Conservation (phyloP, 2,888 invertebrate genomes). For the Papilio gigon region DNA sequence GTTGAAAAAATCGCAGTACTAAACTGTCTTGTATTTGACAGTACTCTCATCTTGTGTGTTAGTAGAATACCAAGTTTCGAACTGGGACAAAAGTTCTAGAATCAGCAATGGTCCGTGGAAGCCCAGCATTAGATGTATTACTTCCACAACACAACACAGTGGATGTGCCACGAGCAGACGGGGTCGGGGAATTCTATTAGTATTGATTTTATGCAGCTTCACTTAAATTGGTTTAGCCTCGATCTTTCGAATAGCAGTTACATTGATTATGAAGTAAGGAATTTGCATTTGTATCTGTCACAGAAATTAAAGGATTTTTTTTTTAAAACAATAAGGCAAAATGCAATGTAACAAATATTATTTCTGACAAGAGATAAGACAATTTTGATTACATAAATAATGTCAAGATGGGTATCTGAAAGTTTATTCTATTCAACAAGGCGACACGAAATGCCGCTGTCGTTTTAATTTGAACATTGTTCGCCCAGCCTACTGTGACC, state of each 20-base stretch:
- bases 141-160: conserved; percentile 52
- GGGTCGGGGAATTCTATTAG: conserved; percentile 36
- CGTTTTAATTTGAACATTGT: conserved; percentile 49
- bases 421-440: no score
- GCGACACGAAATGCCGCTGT: conserved; percentile 47
- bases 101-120: background rate
- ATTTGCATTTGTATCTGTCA: background rate
- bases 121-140: conserved; percentile 54
- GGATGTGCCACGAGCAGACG: conserved; percentile 42
- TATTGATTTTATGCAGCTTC: conserved; percentile 39
- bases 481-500: conserved; percentile 58
- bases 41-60: no score
- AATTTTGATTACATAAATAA: no score
- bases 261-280: conserved; percentile 5
- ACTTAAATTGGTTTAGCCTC: conserved; percentile 37
- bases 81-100: no score
- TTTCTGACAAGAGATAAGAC: no score
- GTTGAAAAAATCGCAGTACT: no score
- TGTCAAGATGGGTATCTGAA: no score
- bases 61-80: no score
- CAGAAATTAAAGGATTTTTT: background rate
- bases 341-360: background rate
- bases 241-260: conserved; percentile 22
- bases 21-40: no score
- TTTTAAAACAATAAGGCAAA: background rate